Conservation (phyloP, 2,888 invertebrate species). For the Scaptodrosophila latifasciaeformis region DNA sequence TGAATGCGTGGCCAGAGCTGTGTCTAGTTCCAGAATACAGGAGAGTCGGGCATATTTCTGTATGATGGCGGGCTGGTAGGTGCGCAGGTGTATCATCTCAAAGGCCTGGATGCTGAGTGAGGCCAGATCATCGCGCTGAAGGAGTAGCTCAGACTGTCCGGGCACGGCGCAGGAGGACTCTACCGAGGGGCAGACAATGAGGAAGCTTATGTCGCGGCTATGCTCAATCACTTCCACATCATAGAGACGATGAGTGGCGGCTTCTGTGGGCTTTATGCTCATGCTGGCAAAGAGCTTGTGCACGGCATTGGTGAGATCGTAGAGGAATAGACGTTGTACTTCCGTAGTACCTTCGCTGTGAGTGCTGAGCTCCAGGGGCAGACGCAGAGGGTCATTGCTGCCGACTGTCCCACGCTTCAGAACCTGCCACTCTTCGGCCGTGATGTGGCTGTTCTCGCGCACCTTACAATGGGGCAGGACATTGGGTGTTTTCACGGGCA, state of each 20-base stretch:
- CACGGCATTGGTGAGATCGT: constrained; percentile 84
- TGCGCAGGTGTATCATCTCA: constrained; percentile 95
- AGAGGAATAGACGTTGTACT: constrained; percentile 87
- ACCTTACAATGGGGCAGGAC: constrained; percentile 95
- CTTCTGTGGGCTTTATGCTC: constrained; percentile 84
- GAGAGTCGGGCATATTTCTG: constrained; percentile 94
- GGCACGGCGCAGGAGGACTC: constrained; percentile 95
- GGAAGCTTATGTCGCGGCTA: constrained; percentile 91
- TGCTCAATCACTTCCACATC: constrained; percentile 96
- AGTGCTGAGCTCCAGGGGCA: constrained; percentile 70
- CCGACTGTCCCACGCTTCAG: constrained; percentile 79
- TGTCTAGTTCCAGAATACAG: constrained; percentile 94
- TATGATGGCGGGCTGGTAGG: constrained; percentile 93
- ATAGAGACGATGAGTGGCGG: constrained; percentile 87
- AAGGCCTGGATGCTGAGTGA: constrained; percentile 95
- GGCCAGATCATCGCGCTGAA: constrained; percentile 89
- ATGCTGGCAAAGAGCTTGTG: constrained; percentile 86
- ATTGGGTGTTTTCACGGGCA: constrained; percentile 93
- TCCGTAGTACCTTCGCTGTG: constrained; percentile 79
- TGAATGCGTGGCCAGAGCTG: constrained; percentile 92
- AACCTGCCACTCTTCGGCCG: constrained; percentile 97
- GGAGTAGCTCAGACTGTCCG: constrained; percentile 88
- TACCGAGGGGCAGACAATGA: constrained; percentile 93
- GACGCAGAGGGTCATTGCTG: constrained; percentile 39
- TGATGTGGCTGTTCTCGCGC: constrained; percentile 95